A percentile compares a stretch with the other conserved stretches of the same genome.
Conservation (phyloP, 1,140 invertebrate species). For the Pteromalus puparum region DNA sequence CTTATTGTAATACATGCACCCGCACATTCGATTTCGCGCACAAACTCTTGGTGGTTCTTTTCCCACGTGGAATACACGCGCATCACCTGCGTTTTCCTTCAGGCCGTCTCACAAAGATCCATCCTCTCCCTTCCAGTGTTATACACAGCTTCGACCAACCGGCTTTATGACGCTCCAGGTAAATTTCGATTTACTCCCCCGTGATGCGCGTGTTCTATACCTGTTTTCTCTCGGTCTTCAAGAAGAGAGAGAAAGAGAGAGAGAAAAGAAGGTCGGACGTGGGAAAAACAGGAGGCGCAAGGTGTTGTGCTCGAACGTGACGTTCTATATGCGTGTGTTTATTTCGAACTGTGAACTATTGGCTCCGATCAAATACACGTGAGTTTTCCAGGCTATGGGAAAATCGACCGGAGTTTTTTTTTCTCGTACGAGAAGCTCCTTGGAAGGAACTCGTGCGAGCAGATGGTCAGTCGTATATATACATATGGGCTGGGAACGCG, state of each 20-base stretch:
- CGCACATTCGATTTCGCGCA: conserved; percentile 27
- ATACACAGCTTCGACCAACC: neutral
- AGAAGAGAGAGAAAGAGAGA: neutral
- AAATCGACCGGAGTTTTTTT: neutral
- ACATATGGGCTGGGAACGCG: neutral
- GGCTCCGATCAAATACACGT: neutral
- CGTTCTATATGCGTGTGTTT: neutral
- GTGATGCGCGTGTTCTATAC: conserved; percentile 8
- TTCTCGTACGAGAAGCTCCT: neutral
- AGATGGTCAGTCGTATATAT: neutral
- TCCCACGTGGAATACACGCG: neutral
- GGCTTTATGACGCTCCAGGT: conserved; percentile 32
- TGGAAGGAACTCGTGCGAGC: neutral
- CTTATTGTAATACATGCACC: too few species aligned
- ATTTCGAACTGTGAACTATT: neutral
- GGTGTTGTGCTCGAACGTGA: neutral
- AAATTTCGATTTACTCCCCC: conserved; percentile 12
- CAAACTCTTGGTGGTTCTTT: neutral
- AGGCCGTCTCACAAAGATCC: conserved; percentile 9
- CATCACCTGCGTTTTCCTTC: conserved; percentile 2
- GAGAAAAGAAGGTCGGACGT: neutral
- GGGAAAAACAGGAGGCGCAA: conserved; percentile 22
- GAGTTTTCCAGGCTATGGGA: neutral
- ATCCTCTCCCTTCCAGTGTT: neutral
- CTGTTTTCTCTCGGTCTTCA: neutral